Evolutionary conservation across 2,888 invertebrate genomes (phyloP).

Genomic region (Lepas anatifera): DNA sequence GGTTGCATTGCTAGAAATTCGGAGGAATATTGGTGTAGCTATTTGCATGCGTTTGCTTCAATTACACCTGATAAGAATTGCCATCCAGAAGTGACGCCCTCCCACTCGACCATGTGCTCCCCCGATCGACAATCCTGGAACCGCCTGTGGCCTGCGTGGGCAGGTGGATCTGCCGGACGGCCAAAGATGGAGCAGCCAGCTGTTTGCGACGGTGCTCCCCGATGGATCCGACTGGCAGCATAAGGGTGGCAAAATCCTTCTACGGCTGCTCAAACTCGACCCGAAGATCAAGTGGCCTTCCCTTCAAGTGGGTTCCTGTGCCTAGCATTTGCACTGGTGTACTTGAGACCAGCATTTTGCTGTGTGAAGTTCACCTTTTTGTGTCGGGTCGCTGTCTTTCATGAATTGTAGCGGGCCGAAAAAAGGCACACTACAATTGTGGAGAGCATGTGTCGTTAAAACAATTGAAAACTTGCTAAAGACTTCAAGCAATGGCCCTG

Average conservation of each 20-base stretch:
- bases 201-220: conserved; percentile 19
- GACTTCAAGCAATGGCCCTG: neutral
- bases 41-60: no score
- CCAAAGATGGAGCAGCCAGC: conserved; percentile 17
- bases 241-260: conserved; percentile 16
- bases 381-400: neutral
- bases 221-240: conserved; percentile 15
- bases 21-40: no score
- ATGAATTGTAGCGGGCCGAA: neutral
- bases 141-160: no score
- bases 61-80: no score
- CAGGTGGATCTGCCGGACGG: conserved; percentile 18
- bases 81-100: no score
- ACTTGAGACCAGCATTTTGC: no score
- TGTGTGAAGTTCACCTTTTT: no score
- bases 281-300: conserved; percentile 20
- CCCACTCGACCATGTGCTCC: no score
- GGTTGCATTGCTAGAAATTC: no score
- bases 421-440: neutral
- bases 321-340: neutral
- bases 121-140: no score
- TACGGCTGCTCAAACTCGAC: conserved; percentile 22
- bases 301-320: conserved; percentile 18
- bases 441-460: neutral
- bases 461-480: neutral